phyloP scores from a whole-genome alignment of 2,113 vertebrate species.

The Mugil cephalus region DNA sequence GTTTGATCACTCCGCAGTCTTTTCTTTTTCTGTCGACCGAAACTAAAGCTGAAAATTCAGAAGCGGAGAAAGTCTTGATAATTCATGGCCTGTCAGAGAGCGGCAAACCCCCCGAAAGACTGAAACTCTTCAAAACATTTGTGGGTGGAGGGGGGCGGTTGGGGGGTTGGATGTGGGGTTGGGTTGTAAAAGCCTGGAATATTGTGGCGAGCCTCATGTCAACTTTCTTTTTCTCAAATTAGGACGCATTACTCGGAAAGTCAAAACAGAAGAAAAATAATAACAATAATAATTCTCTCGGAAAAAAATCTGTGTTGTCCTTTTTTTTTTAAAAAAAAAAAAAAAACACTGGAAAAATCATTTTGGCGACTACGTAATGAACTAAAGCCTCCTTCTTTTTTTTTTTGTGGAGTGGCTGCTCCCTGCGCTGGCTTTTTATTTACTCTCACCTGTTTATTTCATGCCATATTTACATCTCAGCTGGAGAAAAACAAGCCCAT shows the following conservation, averaged over 20 bases:
- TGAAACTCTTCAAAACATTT: constrained; percentile 26
- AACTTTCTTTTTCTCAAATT: background rate
- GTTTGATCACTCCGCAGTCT: constrained; percentile 5
- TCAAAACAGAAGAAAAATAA: background rate
- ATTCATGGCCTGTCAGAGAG: constrained; percentile 27
- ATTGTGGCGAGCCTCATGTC: background rate
- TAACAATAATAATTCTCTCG: background rate
- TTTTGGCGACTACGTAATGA: constrained; percentile 1
- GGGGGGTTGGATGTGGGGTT: too few relatives aligned
- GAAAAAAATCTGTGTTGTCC: background rate
- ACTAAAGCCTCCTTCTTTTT: background rate
- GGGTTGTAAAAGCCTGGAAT: background rate
- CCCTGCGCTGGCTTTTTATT: background rate
- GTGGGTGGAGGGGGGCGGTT: too few relatives aligned
- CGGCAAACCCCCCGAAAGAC: constrained; percentile 31
- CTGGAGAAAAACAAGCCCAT: background rate
- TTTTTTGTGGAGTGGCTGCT: background rate
- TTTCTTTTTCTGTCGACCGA: constrained; percentile 29
- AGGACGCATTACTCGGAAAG: background rate
- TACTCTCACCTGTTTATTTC: constrained; percentile 21
- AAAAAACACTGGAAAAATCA: background rate
- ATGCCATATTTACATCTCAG: constrained; percentile 38
- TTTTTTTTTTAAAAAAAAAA: too few relatives aligned
- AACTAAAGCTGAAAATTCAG: constrained; percentile 30
- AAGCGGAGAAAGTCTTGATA: constrained; percentile 21